Base-by-base conservation (phyloP, 2,797 vertebrate species). In the Sus cebifrons region DNA sequence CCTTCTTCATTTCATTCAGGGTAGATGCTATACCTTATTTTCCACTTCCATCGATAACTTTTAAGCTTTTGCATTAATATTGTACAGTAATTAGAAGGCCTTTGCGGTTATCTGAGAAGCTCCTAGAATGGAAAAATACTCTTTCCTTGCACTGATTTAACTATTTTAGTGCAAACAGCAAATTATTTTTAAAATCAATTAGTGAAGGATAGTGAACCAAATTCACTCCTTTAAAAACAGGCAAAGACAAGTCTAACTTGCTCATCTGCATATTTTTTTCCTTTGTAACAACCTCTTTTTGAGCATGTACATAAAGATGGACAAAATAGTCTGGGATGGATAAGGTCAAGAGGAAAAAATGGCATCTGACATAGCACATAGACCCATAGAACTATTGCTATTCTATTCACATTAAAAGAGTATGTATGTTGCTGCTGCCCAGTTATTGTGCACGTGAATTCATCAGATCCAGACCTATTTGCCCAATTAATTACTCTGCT, bases 401-500 rank as follows among this genome's bases (percentile, higher is more conserved):
- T 32, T 93, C 91, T 77, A 74, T 93, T 84, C 84, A 89, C 27
- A 86, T 84, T 85, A 25, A 91, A 92, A 65, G 17, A 84, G 12
- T 60, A 32, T 82, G 13, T 52, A 29, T 56, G 40, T 77, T 64
- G n/a, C 87, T 93, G 82, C 94, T 92, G 78, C 74, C 94, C 65
- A 91, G 89, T 94, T 94, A 86, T 60, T 88, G 82, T 89, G 73
- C 21, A 10, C 73, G 60, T 82, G 91, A 94, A 93, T 93, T 90
- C 32, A 3, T 83, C 86, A 96, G 77, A 89, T 96, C 81, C 93
- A 62, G 82, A 86, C 0, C 40, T 81, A 81, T 97, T 97, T 98
- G 94, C 60, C 91, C 91, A 93, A 84, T 96, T 97, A 96, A 97
- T 97, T 94, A 95, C 87, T 94, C 65, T 90, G 70, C 93, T 96